Evolutionary conservation across 2,888 invertebrate genomes (phyloP), one percentile per base, ranked within the genome.

Genomic region (Drosophila nr. medialis): DNA sequence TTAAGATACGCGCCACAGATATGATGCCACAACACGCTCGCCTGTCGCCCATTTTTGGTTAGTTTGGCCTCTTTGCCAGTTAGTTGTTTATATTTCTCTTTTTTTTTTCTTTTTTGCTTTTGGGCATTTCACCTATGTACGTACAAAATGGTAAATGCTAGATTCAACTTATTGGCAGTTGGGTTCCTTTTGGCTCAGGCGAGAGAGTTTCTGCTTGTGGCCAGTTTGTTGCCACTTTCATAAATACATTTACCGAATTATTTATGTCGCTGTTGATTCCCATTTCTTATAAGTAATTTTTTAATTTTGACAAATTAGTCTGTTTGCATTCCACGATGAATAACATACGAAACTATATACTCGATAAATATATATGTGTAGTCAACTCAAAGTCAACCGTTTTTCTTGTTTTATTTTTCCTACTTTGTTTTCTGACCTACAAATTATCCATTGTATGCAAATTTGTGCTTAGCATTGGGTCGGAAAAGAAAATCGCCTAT

Each of bases 1-100:
- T 70, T 56, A 70, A 87, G 83, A 83, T 83, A 80, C 77, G 76
- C 64, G 64, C 80, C 72, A 55, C 61, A 87, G 88, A 87, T 83
- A 85, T 68, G 77, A 77, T 70, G 59, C 45, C 66, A 72, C 66
- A 74, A 73, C 85, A 87, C 80, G 83, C 77, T 70, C 59, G 36
- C 64, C 60, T 66, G 48, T 68, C 78, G 56, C 69, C 87, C 86
- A 78, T 81, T 73, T 83, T 82, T 76, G 84, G 84, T 50, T 66
- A 70, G 51, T 8, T 45, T 72, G 69, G 63, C 68, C 64, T 62
- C 55, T 50, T 69, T 72, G 62, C 54, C 77, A 63, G 85, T 74
- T 87, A 67, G 72, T 68, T 67, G 72, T 63, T 59, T 74, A 59
- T 53, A 77, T 54, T 32, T n/a, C 21, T 40, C 2, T 40, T 21